Evolutionary conservation across 1,140 invertebrate genomes (phyloP).

Genomic region (Trinorchestia longiramus): DNA sequence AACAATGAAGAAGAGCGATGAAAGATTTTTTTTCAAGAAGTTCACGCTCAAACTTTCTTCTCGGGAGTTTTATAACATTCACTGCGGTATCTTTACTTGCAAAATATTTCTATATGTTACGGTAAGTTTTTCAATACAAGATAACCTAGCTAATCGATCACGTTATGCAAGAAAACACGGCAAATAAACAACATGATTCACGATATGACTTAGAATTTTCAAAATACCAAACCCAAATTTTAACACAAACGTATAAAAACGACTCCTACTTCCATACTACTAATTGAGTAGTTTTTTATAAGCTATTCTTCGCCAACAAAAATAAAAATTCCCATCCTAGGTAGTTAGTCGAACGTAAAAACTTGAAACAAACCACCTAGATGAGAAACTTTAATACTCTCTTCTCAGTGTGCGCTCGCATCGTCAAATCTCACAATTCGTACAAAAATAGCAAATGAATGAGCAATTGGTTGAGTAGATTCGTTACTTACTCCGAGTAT

Average conservation of each 20-base stretch:
- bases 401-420: background rate
- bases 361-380: background rate
- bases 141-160: background rate
- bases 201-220: background rate
- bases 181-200: background rate
- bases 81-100: too few species aligned
- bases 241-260: background rate
- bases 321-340: background rate
- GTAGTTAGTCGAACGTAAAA: background rate
- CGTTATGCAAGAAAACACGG: background rate
- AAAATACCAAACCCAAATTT: background rate
- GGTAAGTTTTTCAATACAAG: background rate
- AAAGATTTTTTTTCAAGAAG: too few species aligned
- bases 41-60: too few species aligned
- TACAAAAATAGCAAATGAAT: slow-evolving; percentile 50
- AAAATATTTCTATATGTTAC: background rate
- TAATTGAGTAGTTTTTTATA: background rate
- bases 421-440: background rate
- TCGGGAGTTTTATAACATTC: too few species aligned
- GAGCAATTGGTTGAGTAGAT: slow-evolving; percentile 17
- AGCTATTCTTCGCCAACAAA: background rate
- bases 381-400: background rate
- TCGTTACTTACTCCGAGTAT: slow-evolving; percentile 11
- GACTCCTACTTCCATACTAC: background rate
- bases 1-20: background rate